Evolutionary conservation across 1,140 invertebrate genomes (phyloP).

Genomic region (Pinna nobilis): DNA sequence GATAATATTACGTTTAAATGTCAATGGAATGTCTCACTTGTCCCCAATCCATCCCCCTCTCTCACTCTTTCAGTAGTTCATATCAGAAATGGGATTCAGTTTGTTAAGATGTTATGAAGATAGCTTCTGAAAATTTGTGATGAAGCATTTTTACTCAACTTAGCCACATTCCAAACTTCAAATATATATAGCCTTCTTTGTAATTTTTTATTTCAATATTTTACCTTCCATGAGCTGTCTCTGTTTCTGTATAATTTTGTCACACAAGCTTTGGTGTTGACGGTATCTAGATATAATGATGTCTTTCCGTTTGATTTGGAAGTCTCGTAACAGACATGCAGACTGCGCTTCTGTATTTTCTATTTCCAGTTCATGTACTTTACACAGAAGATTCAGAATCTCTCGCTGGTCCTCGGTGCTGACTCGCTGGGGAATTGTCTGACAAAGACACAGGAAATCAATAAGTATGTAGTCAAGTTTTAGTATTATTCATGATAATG

Average conservation of each 20-base stretch:
- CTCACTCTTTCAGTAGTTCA: too few species aligned
- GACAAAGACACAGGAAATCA: conserved; percentile 7
- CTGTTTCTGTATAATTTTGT: conserved; percentile 93
- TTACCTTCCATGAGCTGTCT: conserved; percentile 89
- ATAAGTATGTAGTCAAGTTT: too few species aligned
- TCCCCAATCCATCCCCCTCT: too few species aligned
- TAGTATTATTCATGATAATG: too few species aligned
- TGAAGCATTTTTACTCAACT: too few species aligned
- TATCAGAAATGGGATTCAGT: too few species aligned
- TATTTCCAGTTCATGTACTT: conserved; percentile 92
- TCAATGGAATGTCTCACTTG: too few species aligned
- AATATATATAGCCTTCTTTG: too few species aligned
- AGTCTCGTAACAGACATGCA: conserved; percentile 87
- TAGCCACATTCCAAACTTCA: too few species aligned
- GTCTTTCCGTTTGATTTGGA: conserved; percentile 89
- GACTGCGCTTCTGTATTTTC: conserved; percentile 93
- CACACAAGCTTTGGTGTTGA: conserved; percentile 88
- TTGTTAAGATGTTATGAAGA: too few species aligned
- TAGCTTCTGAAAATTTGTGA: too few species aligned
- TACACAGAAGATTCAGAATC: conserved; percentile 87
- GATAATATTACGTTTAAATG: too few species aligned
- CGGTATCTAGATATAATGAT: conserved; percentile 88
- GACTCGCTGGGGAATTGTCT: conserved; percentile 89
- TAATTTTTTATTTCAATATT: not conserved
- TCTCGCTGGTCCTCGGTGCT: conserved; percentile 91